These are phyloP conservation scores for Mungos mungo DNA, from an alignment of 2,113 vertebrate genomes.

Conservation along the genomic window DNA sequence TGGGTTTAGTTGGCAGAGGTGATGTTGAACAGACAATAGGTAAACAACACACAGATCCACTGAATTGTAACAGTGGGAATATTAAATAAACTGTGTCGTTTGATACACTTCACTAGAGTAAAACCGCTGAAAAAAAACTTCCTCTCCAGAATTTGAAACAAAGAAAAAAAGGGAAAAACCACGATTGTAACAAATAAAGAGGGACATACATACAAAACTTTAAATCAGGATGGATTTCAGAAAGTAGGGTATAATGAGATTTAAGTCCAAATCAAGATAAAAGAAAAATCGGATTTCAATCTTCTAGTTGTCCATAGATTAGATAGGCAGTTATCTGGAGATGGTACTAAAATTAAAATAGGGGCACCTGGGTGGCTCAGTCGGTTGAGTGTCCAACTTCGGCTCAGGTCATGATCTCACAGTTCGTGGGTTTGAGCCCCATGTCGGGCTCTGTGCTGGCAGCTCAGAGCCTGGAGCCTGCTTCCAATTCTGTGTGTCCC, in stretches of 20 bases:
- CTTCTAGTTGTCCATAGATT: not conserved
- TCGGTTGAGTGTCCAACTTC: too few relatives aligned
- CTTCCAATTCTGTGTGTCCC: too few relatives aligned
- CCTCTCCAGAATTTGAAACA: constrained; percentile 31
- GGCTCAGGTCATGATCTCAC: too few relatives aligned
- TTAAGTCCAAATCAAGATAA: not conserved
- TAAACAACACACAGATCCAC: constrained; percentile 60
- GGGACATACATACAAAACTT: not conserved
- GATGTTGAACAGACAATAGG: constrained; percentile 71
- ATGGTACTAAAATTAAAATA: constrained; percentile 24
- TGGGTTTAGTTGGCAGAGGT: constrained; percentile 69
- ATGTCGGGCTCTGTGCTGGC: too few relatives aligned
- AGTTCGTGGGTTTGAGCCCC: too few relatives aligned
- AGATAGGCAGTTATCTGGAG: not conserved
- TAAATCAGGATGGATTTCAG: not conserved
- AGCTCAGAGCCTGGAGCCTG: too few relatives aligned
- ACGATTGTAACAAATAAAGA: not conserved
- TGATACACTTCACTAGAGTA: constrained; percentile 58
- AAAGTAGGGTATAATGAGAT: not conserved
- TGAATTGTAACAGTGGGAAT: constrained; percentile 73
- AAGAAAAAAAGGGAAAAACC: not conserved
- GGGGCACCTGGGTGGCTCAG: too few relatives aligned
- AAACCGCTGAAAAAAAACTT: constrained; percentile 38
- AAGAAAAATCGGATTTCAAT: constrained; percentile 36
- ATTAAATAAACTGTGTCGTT: constrained; percentile 59